Conservation (phyloP, 2,888 invertebrate species). For the Ophion obscuratus region DNA sequence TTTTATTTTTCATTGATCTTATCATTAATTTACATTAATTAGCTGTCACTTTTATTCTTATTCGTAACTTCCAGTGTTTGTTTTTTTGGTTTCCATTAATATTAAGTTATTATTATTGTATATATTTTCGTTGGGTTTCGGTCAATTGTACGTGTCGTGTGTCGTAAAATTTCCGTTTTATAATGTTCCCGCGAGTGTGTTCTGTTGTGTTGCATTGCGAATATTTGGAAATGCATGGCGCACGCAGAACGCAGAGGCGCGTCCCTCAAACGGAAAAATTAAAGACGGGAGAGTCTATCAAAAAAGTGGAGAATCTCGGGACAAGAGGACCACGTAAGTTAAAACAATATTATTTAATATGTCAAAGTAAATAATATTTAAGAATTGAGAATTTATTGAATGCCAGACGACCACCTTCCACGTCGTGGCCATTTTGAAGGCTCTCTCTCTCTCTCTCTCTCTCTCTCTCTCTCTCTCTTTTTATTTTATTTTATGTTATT, state of each 20-base stretch:
- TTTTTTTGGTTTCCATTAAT: no score
- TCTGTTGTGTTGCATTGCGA: neutral
- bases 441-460: no score
- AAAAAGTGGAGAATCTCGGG: no score
- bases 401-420: no score
- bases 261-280: neutral
- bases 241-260: conserved; percentile 18
- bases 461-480: no score
- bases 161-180: no score
- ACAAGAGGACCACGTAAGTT: no score
- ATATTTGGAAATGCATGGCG: conserved; percentile 16
- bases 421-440: no score
- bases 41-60: no score
- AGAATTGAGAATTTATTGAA: neutral
- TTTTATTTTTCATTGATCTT: neutral
- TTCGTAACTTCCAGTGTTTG: no score
- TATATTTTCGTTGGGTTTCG: neutral
- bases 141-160: neutral
- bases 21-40: conserved; percentile 9
- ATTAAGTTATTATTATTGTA: neutral
- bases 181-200: neutral
- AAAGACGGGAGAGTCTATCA: conserved; percentile 9
- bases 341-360: neutral
- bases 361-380: neutral
- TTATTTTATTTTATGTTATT: no score